These are phyloP conservation scores for Drosophila saltans DNA, from an alignment of 1,140 invertebrate species.

Conservation along the genomic window DNA sequence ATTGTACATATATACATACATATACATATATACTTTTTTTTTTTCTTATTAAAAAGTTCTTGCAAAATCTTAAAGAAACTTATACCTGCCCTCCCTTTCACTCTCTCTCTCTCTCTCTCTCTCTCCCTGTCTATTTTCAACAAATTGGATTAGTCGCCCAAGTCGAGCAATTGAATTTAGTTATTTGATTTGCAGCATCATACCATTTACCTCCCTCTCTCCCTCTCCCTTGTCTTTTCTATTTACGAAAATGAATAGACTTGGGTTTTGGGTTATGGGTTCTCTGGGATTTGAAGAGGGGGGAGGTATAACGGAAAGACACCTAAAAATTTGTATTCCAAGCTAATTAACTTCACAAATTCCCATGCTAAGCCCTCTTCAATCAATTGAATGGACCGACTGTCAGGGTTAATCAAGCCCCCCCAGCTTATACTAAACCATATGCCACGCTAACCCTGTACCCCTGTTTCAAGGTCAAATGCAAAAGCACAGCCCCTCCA, in stretches of 20 bases:
- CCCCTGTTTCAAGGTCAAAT: slow-evolving; percentile 48
- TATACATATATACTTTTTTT: too few species aligned
- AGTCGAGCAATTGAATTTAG: slow-evolving; percentile 5
- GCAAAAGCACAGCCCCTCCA: slow-evolving; percentile 24
- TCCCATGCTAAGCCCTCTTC: slow-evolving; percentile 65
- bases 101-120: not conserved
- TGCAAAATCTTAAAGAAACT: not conserved
- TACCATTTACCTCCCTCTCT: not conserved
- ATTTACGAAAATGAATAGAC: not conserved
- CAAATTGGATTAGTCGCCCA: slow-evolving; percentile 5
- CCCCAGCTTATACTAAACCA: not conserved
- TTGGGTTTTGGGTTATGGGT: too few species aligned
- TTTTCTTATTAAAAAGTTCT: not conserved
- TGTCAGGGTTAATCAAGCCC: slow-evolving; percentile 22
- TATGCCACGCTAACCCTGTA: not conserved
- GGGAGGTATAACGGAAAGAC: not conserved
- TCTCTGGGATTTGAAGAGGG: not conserved
- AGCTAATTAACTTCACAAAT: slow-evolving; percentile 61
- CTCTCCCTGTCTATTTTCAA: not conserved
- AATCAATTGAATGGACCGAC: slow-evolving; percentile 53
- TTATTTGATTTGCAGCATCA: slow-evolving; percentile 13
- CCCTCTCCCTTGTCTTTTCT: not conserved
- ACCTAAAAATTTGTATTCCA: slow-evolving; percentile 4
- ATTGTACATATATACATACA: too few species aligned
- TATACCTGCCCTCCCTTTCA: not conserved